Evolutionary conservation across 1,140 invertebrate species (phyloP), one percentile per base, ranked within the genome.

Genomic region (Atta cephalotes): DNA sequence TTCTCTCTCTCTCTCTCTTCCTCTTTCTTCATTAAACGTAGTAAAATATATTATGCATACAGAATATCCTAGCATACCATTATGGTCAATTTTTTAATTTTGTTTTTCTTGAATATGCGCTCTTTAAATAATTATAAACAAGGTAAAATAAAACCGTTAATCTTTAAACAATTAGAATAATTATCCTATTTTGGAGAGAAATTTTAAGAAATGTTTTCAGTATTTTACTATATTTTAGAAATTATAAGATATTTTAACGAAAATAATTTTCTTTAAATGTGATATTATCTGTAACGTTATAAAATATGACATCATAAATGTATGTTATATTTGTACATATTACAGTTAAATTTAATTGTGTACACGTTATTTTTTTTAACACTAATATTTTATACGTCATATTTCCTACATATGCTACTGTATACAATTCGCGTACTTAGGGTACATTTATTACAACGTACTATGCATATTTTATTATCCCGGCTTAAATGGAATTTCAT

Each of bases 391-490:
- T 14, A 28, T n/a, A 56, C 21, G 35, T 58, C 2, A 49, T 14
- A 39, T 78, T 45, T 45, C 6, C 12, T 21, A 60, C 56, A n/a
- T 60, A 58, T 62, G 31, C 31, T 35, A 16, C 6, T 58, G 28
- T 49, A 31, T 9, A 45, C 18, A 25, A n/a, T 70, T 16, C 12
- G 18, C 7, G 18, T 45, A 66, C 25, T 65, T 62, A 71, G n/a
- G 31, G n/a, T 31, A 35, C n/a, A 51, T 76, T 62, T 12, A 21
- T 74, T 31, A 74, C 39, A 76, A 35, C 35, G 78, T 39, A 25
- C n/a, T 39, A 18, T 25, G 18, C 14, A 25, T 66, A 77, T 88
- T 88, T 86, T 90, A 80, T 90, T 91, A 80, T 53, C 74, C 39
- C 39, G 62, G 60, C 76, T 86, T 79, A 25, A 76, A 68, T 84